A percentile compares a stretch with the other conserved stretches of the same genome.
Conservation (phyloP, 2,113 vertebrate genomes). For the Accipiter cooperii region DNA sequence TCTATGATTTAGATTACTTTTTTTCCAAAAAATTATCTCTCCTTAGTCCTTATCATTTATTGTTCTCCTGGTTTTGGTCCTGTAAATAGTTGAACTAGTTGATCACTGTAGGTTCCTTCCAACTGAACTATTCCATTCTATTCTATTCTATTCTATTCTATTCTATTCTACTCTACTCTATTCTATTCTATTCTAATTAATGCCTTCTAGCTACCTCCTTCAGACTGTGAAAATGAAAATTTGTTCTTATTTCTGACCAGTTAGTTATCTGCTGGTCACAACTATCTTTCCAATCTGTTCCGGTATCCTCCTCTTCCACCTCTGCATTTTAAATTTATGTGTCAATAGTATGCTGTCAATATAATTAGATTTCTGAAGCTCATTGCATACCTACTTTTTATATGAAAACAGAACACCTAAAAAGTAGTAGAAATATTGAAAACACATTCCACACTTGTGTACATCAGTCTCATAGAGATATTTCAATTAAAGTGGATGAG, state of each 20-base stretch:
- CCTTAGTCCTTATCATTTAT: not conserved
- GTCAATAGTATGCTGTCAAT: not conserved
- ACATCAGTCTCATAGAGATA: not conserved
- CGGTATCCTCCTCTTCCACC: not conserved
- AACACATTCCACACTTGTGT: not conserved
- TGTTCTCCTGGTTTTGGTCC: not conserved
- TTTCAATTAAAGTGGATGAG: not conserved
- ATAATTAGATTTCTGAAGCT: not conserved
- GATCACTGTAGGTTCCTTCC: not conserved
- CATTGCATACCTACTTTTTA: not conserved
- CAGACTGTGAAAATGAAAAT: not conserved
- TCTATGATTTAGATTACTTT: not conserved
- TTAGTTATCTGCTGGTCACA: not conserved
- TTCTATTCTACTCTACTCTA: not conserved
- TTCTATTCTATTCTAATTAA: not conserved
- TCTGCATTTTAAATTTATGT: not conserved
- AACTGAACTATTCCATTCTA: not conserved
- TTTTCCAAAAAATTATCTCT: not conserved
- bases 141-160: not conserved
- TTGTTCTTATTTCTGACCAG: not conserved
- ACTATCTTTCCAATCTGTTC: not conserved
- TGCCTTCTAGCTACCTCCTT: not conserved
- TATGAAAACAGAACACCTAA: not conserved
- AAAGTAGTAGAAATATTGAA: not conserved
- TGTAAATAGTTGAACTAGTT: not conserved